Conservation (phyloP, 2,888 invertebrate species). For the Conchocele bisecta region DNA sequence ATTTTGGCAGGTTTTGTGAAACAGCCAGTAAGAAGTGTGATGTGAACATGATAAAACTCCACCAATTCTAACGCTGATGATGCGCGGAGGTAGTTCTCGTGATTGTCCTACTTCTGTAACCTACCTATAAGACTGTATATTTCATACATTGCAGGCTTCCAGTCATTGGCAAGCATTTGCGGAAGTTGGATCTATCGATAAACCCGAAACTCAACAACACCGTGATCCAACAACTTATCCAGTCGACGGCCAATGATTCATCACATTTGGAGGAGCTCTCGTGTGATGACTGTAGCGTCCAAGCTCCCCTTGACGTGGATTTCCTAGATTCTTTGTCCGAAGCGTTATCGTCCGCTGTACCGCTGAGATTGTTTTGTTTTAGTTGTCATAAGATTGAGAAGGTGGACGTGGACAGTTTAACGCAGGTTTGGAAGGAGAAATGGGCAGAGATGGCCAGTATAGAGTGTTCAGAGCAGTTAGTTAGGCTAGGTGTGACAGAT, state of each 20-base stretch:
- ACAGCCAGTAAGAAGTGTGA: too few species aligned
- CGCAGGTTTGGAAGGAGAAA: conserved; percentile 65
- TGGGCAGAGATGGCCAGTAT: conserved; percentile 62
- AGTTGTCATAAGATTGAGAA: conserved; percentile 60
- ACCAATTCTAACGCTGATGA: too few species aligned
- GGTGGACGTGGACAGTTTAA: conserved; percentile 64
- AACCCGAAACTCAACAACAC: conserved; percentile 67
- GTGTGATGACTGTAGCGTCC: conserved; percentile 65
- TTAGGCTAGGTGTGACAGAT: not conserved
- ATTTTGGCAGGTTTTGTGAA: too few species aligned
- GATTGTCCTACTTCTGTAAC: not conserved
- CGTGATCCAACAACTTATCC: conserved; percentile 61
- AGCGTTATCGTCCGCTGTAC: conserved; percentile 55
- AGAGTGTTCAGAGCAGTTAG: not conserved
- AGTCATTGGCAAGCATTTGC: conserved; percentile 57
- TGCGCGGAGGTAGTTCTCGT: not conserved
- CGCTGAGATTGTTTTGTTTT: conserved; percentile 60
- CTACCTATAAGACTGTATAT: not conserved
- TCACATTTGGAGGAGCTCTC: conserved; percentile 61
- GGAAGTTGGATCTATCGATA: conserved; percentile 61
- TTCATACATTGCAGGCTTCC: conserved; percentile 62
- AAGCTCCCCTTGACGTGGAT: conserved; percentile 66
- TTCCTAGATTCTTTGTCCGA: conserved; percentile 69
- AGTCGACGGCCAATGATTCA: conserved; percentile 40
- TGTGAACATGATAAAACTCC: not conserved